These are phyloP conservation scores for Caenorhabditis briggsae DNA, from an alignment of 1,140 invertebrate species.

Conservation along the genomic window DNA sequence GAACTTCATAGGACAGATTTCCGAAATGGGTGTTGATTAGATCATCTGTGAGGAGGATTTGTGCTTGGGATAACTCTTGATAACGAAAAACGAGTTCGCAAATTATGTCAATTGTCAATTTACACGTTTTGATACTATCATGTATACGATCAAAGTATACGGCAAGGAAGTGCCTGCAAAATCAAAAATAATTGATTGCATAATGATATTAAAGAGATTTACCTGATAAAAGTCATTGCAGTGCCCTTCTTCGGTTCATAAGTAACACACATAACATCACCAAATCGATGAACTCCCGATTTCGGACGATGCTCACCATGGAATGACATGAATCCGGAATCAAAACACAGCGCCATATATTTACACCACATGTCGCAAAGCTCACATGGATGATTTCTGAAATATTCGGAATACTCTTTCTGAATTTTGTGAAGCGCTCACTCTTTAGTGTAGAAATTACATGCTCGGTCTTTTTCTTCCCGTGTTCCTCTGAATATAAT, in stretches of 20 bases:
- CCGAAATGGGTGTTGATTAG: not conserved
- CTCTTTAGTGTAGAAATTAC: not conserved
- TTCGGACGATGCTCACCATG: not conserved
- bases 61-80: not conserved
- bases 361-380: slow-evolving; percentile 13
- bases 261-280: not conserved
- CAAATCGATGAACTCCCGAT: not conserved
- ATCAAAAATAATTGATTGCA: not conserved
- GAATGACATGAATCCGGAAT: not conserved
- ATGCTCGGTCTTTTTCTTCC: not conserved
- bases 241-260: too few relatives aligned
- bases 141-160: not conserved
- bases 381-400: not conserved
- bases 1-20: not conserved
- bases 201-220: too few relatives aligned
- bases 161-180: not conserved
- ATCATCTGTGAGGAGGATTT: slow-evolving; percentile 4
- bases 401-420: too few relatives aligned
- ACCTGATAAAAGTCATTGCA: too few relatives aligned
- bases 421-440: not conserved
- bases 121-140: not conserved
- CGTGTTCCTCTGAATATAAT: not conserved
- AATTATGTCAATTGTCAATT: not conserved
- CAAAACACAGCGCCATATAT: not conserved
- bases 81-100: not conserved